Conservation (phyloP, 2,113 vertebrate genomes). For the Casuarius casuarius region DNA sequence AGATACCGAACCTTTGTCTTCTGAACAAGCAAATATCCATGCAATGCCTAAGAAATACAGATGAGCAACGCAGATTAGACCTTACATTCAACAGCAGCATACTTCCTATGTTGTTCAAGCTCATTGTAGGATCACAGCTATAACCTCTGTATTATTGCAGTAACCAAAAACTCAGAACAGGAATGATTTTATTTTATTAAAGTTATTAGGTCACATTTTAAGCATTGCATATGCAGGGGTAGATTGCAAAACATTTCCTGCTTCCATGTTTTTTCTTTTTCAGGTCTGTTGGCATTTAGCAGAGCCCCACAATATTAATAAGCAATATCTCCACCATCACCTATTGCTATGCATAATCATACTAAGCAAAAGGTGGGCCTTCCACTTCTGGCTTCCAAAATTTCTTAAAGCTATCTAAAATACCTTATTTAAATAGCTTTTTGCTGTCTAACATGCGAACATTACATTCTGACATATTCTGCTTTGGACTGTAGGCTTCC, state of each 20-base stretch:
- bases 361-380: background rate
- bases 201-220: background rate
- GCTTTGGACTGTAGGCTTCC: background rate
- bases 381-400: background rate
- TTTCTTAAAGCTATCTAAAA: background rate
- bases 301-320: background rate
- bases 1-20: background rate
- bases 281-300: background rate
- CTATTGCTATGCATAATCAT: background rate
- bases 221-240: background rate
- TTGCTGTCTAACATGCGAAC: background rate
- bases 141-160: too few species aligned
- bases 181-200: background rate
- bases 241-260: background rate
- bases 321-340: background rate
- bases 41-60: background rate
- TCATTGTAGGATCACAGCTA: background rate
- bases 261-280: background rate
- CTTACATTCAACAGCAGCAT: background rate
- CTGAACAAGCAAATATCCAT: background rate
- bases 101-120: fast-evolving
- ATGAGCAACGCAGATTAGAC: fast-evolving
- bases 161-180: background rate
- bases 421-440: background rate
- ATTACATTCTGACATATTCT: background rate